phyloP scores from a whole-genome alignment of 2,797 vertebrate genomes.

The Neopelma chrysocephalum region DNA sequence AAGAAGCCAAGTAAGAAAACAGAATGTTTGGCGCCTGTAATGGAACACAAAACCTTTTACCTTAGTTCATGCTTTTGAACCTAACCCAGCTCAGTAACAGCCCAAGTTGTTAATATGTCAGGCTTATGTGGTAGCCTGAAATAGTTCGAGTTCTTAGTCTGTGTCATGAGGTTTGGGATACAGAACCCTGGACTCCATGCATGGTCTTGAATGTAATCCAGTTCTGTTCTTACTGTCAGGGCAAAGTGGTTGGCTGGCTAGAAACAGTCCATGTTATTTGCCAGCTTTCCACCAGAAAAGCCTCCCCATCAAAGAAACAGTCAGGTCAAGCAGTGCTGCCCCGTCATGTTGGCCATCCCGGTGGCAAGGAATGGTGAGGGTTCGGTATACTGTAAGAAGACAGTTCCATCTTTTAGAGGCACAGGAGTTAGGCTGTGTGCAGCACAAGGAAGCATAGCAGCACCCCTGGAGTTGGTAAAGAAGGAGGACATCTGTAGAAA shows the following conservation, averaged over 20 bases:
- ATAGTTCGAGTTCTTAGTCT: constrained; percentile 4
- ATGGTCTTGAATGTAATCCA: neutral
- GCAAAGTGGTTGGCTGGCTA: neutral
- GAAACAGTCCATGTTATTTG: neutral
- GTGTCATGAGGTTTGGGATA: neutral
- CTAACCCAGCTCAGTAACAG: constrained; percentile 33
- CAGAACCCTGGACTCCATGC: neutral
- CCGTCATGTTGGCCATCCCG: neutral
- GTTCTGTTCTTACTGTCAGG: neutral
- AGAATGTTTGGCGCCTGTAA: constrained; percentile 1
- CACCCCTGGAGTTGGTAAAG: neutral
- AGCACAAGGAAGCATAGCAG: neutral
- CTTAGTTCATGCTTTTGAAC: neutral
- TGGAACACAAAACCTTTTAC: constrained; percentile 38
- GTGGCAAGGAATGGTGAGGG: neutral
- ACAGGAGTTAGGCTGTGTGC: accelerated
- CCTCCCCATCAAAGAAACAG: neutral
- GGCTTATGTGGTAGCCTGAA: constrained; percentile 27
- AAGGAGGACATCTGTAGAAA: neutral
- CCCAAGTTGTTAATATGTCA: constrained; percentile 27
- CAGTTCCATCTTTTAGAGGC: neutral
- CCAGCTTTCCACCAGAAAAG: neutral
- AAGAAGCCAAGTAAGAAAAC: neutral
- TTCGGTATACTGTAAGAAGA: neutral
- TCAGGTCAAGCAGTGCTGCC: neutral